Evolutionary conservation across 2,888 invertebrate genomes (phyloP), one percentile per base, ranked within the genome.

Genomic region (Andricus curvator): DNA sequence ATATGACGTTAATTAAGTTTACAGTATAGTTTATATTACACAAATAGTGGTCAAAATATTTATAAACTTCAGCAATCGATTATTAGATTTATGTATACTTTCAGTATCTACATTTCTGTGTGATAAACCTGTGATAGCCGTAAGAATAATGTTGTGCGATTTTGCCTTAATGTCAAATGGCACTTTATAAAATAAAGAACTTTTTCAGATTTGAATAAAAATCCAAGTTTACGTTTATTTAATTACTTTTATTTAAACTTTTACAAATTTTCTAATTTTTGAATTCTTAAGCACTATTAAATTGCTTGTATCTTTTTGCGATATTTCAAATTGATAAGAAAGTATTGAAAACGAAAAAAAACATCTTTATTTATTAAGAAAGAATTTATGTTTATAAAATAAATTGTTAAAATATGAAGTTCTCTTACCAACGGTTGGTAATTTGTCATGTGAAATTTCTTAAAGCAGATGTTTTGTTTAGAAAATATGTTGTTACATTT

Each of bases 71-170:
- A 68, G 17, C 29, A 70, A 48, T 70, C 9, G 29, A 51, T 51
- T 70, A 70, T 51, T 70, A 29, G 29, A 51, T 68, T 44, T 68
- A 70, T 70, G 29, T 51, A 17, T 51, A 70, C 51, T 20, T 70
- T 70, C 70, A 70, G 70, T 70, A 70, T 70, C 70, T 70, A 70
- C 48, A 70, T 51, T 70, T 48, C 20, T 48, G 29, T 51, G 70
- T 70, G 70, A 70, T 70, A 70, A 70, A 70, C 48, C 70, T 70
- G 70, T 70, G 70, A 70, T 70, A 70, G 70, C 44, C 51, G 15
- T 70, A 70, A 70, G 51, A 70, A 44, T 62, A n/a, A 62, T 62
- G 13, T 70, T 51, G 15, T 48, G 51, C 25, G 70, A 70, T 25
- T 62, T n/a, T 13, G 60, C 60, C 13, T 25, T 62, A 62, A 25